Evolutionary conservation across 2,797 vertebrate species (phyloP).

Genomic region (Neomorphus geoffroyi): DNA sequence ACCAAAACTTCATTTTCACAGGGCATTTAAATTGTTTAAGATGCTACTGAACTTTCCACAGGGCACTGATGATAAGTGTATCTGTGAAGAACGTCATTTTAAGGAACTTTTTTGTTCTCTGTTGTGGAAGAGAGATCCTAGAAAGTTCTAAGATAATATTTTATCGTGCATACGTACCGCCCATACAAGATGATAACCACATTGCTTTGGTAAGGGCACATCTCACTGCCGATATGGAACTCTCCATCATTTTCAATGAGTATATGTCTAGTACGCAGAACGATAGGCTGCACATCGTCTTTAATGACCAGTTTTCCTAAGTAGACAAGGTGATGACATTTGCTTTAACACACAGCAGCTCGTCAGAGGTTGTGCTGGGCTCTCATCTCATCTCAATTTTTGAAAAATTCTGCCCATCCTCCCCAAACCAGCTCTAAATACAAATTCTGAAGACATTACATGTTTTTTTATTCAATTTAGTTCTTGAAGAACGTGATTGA

Average conservation of each 20-base stretch:
- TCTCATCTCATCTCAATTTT: not conserved
- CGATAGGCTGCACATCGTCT: constrained; percentile 80
- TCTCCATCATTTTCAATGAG: constrained; percentile 88
- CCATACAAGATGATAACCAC: constrained; percentile 89
- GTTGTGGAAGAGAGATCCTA: not conserved
- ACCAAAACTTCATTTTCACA: not conserved
- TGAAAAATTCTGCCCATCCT: not conserved
- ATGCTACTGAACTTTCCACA: not conserved
- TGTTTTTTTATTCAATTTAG: fast-evolving
- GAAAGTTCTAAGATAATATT: not conserved
- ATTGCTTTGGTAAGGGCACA: constrained; percentile 89
- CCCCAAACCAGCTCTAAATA: not conserved
- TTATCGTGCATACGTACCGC: constrained; percentile 77
- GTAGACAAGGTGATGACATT: not conserved
- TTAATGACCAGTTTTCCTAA: constrained; percentile 92
- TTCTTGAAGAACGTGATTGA: not conserved
- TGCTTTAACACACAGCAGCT: not conserved
- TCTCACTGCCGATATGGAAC: constrained; percentile 88
- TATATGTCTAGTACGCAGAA: constrained; percentile 88
- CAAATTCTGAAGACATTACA: not conserved
- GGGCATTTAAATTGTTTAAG: not conserved
- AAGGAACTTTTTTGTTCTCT: not conserved
- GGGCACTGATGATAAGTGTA: not conserved
- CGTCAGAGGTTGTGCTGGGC: not conserved
- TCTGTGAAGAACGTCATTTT: not conserved